Evolutionary conservation across 2,113 vertebrate species (phyloP), one percentile per base, ranked within the genome.

Genomic region (Ammospiza caudacuta): DNA sequence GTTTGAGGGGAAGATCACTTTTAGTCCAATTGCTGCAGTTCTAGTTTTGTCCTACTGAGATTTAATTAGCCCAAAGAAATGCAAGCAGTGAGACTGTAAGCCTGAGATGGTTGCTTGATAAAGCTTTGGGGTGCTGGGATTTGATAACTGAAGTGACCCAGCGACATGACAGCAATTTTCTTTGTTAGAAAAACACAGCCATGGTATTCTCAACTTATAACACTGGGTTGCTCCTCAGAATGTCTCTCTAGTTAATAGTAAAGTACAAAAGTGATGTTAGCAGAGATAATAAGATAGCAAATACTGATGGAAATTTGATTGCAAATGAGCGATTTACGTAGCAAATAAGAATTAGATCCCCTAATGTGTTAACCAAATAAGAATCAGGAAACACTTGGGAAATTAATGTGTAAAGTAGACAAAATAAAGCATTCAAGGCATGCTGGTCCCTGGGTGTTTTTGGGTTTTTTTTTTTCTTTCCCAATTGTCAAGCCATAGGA

Each of bases 401-500:
- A 97, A 97, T 97, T 93, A 96, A 94, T 87, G 94, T 94, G 92
- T 92, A 92, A 96, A 95, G 61, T 27, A 97, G 92, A 59, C 47
- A 75, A 88, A 92, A 93, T 90, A 86, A 94, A 90, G 6, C 28
- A 93, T 95, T 94, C 73, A 57, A 87, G 39, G 52, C 94, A 93
- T 76, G 49, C 39, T 77, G 47, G 33, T 78, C 88, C 72, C 85
- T 63, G 33, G 23, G 35, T 93, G 18, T 25, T 68, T 49, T 16
- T 39, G 10, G 33, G 3, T 1, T 16, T 79, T 64, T 82, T 59
- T 85, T 13, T 37, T 37, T 8, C 35, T 94, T 80, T 90, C 39
- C 33, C 29, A 67, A 0, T 67, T 87, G 51, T 73, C n/a, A 74
- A 63, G 43, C n/a, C 15, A 52, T 44, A 64, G 33, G 47, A 64